These are phyloP conservation scores for Heliconius melpomene DNA, from an alignment of 1,140 invertebrate genomes.

Conservation along the genomic window DNA sequence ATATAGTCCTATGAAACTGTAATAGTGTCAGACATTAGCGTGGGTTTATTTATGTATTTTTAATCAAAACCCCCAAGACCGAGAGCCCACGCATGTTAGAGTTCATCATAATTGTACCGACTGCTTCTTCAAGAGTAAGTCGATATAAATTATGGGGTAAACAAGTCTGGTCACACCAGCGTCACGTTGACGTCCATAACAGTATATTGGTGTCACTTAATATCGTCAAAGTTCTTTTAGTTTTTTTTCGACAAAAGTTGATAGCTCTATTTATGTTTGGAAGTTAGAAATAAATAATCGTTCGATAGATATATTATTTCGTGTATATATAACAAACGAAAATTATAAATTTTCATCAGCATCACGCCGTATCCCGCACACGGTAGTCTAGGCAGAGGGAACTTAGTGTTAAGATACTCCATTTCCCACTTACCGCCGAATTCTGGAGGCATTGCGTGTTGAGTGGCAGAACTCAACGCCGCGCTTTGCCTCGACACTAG, in stretches of 20 bases:
- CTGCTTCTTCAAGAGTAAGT: slow-evolving; percentile 10
- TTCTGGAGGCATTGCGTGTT: too few relatives aligned
- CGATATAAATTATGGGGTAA: slow-evolving; percentile 21
- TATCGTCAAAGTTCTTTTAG: background rate
- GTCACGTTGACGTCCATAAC: slow-evolving; percentile 10
- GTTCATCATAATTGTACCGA: slow-evolving; percentile 23
- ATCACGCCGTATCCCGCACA: too few relatives aligned
- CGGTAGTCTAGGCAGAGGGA: too few relatives aligned
- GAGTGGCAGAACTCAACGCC: too few relatives aligned
- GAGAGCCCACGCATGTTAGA: slow-evolving; percentile 23
- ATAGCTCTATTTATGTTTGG: background rate
- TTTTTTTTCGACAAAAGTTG: background rate
- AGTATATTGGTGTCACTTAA: background rate
- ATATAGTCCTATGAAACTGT: background rate
- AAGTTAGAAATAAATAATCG: background rate
- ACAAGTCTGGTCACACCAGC: slow-evolving; percentile 11
- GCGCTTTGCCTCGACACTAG: too few relatives aligned
- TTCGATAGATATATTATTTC: too few relatives aligned
- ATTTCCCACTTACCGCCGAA: too few relatives aligned
- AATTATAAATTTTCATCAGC: too few relatives aligned
- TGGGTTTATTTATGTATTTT: slow-evolving; percentile 20
- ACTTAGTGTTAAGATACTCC: too few relatives aligned
- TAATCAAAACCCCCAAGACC: slow-evolving; percentile 23
- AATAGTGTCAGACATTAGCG: slow-evolving; percentile 15
- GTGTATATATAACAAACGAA: too few relatives aligned